Evolutionary conservation across 2,888 invertebrate genomes (phyloP).

Genomic region (Marronus borbonicus): DNA sequence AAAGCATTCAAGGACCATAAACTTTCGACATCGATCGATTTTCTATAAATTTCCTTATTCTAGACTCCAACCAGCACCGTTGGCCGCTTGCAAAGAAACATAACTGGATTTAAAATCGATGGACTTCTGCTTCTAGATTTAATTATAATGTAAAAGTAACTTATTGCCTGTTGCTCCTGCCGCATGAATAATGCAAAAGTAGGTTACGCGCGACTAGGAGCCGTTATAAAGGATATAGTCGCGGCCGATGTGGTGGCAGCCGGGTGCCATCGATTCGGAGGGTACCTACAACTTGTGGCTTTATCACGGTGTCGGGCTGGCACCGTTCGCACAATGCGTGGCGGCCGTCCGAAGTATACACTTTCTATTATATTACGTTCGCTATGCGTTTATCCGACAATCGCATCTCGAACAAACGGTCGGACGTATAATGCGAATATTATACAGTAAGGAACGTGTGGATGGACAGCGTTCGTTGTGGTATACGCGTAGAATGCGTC

Average conservation of each 20-base stretch:
- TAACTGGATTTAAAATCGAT: slow-evolving; percentile 44
- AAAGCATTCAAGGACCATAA: background rate
- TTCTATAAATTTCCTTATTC: background rate
- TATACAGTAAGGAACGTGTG: slow-evolving; percentile 12
- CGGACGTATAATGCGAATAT: slow-evolving; percentile 29
- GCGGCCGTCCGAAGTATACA: background rate
- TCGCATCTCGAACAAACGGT: background rate
- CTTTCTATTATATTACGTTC: background rate
- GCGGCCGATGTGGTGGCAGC: background rate
- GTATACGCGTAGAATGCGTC: background rate
- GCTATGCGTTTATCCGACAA: slow-evolving; percentile 13
- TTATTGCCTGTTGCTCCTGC: slow-evolving; percentile 42
- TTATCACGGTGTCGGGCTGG: slow-evolving; percentile 7
- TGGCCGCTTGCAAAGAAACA: slow-evolving; percentile 15
- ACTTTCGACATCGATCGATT: background rate
- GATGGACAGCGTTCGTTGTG: background rate
- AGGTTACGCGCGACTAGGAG: slow-evolving; percentile 21
- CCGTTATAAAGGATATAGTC: background rate
- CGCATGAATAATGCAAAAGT: slow-evolving; percentile 43
- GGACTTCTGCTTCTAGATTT: slow-evolving; percentile 22
- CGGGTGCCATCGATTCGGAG: slow-evolving; percentile 37
- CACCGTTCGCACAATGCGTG: slow-evolving; percentile 8
- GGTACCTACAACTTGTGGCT: slow-evolving; percentile 35
- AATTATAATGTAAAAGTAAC: slow-evolving; percentile 45
- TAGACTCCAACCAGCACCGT: background rate